Evolutionary conservation across 1,140 invertebrate genomes (phyloP).

Genomic region (Drosophila paulistorum): DNA sequence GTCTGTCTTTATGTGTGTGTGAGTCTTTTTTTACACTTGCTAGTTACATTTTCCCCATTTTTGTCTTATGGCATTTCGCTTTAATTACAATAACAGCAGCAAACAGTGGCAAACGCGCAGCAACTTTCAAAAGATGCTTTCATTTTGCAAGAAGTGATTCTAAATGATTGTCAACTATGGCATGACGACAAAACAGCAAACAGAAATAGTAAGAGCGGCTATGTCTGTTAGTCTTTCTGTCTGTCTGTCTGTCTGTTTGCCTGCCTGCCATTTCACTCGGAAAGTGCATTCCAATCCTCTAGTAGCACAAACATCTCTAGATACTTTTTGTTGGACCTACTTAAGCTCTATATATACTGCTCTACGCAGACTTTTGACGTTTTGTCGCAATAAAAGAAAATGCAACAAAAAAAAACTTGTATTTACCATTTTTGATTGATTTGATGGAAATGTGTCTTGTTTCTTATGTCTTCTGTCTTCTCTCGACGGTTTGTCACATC

Average conservation of each 20-base stretch:
- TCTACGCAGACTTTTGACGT: slow-evolving; percentile 56
- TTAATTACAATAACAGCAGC: slow-evolving; percentile 76
- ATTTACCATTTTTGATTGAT: slow-evolving; percentile 82
- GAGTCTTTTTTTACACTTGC: slow-evolving; percentile 56
- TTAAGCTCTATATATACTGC: slow-evolving; percentile 66
- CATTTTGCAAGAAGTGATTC: slow-evolving; percentile 80
- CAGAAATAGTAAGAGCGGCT: slow-evolving; percentile 28
- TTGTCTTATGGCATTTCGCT: slow-evolving; percentile 80
- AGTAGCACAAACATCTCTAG: slow-evolving; percentile 46
- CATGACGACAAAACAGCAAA: slow-evolving; percentile 66
- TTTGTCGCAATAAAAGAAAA: slow-evolving; percentile 61
- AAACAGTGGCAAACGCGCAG: slow-evolving; percentile 43
- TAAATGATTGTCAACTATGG: slow-evolving; percentile 81
- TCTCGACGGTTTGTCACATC: slow-evolving; percentile 11
- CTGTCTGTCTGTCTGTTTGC: slow-evolving; percentile 28
- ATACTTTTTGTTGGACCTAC: slow-evolving; percentile 80
- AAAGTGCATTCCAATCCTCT: slow-evolving; percentile 76
- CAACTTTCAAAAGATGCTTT: slow-evolving; percentile 81
- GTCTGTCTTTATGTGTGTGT: not conserved
- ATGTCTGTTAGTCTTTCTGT: slow-evolving; percentile 28
- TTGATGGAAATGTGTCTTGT: slow-evolving; percentile 78
- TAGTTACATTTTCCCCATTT: slow-evolving; percentile 74
- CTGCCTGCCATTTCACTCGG: slow-evolving; percentile 76
- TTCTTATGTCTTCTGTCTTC: slow-evolving; percentile 14
- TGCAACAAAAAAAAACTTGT: slow-evolving; percentile 66